Evolutionary conservation across 2,797 vertebrate species (phyloP).

Genomic region (Psittacula echo): DNA sequence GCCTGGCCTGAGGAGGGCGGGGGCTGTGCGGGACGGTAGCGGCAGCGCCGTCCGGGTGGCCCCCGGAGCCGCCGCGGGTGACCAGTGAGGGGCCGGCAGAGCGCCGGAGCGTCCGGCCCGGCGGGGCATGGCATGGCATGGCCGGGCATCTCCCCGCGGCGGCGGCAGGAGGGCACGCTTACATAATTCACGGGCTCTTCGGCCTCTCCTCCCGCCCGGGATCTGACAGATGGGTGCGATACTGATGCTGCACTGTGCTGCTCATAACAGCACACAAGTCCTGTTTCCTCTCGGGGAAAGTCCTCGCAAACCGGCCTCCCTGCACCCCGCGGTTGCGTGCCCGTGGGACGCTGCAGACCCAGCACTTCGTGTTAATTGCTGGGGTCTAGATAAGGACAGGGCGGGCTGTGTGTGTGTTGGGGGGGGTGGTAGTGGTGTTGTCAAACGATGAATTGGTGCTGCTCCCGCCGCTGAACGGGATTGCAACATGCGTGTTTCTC

Average conservation of each 20-base stretch:
- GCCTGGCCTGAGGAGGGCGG: neutral
- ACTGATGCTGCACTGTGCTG: conserved; percentile 2
- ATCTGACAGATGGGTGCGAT: neutral
- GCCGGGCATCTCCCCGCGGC: neutral
- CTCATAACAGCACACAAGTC: neutral
- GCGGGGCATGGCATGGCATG: neutral
- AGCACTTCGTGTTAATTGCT: neutral
- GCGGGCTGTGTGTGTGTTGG: neutral
- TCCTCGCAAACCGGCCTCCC: neutral
- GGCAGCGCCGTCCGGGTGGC: neutral
- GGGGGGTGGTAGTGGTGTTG: neutral
- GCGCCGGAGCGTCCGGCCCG: neutral
- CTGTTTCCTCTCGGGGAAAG: neutral
- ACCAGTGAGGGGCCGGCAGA: neutral
- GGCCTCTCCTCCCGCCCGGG: conserved; percentile 8
- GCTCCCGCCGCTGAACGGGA: conserved; percentile 29
- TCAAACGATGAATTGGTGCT: neutral
- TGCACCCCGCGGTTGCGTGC: neutral
- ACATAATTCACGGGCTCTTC: neutral
- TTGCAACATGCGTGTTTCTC: conserved; percentile 22
- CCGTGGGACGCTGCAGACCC: neutral
- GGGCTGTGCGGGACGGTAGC: neutral
- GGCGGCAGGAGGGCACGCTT: neutral
- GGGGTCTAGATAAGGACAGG: neutral
- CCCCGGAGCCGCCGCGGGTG: neutral